phyloP scores from a whole-genome alignment of 1,140 invertebrate species.

The Nasonia longicornis region DNA sequence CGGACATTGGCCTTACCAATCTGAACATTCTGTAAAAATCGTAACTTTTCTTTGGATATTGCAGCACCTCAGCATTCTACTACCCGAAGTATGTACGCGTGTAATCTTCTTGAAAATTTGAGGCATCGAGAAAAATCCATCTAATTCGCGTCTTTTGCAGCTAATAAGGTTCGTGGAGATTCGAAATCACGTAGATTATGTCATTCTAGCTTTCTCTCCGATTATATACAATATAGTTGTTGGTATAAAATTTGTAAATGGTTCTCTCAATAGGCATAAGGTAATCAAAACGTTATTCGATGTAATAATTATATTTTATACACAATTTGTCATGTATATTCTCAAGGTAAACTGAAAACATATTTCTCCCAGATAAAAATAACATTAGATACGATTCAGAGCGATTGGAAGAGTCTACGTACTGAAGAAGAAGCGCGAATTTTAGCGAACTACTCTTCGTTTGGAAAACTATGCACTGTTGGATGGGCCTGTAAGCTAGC shows the following conservation, averaged over 20 bases:
- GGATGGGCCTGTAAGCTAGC: constrained; percentile 25
- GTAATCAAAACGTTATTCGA: background rate
- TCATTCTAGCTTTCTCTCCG: background rate
- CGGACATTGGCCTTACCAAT: constrained; percentile 33
- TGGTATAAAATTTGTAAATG: constrained; percentile 24
- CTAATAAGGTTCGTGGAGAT: constrained; percentile 17
- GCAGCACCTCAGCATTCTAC: constrained; percentile 15
- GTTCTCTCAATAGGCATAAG: constrained; percentile 12
- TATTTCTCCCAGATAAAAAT: constrained; percentile 20
- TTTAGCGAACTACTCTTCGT: background rate
- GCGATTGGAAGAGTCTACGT: constrained; percentile 26
- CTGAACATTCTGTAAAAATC: background rate
- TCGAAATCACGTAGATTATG: background rate
- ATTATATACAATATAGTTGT: constrained; percentile 29
- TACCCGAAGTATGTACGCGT: background rate
- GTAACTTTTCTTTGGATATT: constrained; percentile 27
- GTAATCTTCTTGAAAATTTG: background rate
- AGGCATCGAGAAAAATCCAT: background rate
- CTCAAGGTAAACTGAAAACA: background rate
- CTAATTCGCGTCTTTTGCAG: constrained; percentile 26
- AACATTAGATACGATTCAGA: constrained; percentile 30
- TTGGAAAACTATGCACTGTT: constrained; percentile 7
- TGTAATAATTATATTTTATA: too few relatives aligned
- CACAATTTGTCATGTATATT: background rate
- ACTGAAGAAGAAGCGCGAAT: constrained; percentile 21